A percentile compares a stretch with the other conserved stretches of the same genome.
Evolutionary conservation across 2,797 vertebrate genomes (phyloP).

Genomic region (Carapus acus): DNA sequence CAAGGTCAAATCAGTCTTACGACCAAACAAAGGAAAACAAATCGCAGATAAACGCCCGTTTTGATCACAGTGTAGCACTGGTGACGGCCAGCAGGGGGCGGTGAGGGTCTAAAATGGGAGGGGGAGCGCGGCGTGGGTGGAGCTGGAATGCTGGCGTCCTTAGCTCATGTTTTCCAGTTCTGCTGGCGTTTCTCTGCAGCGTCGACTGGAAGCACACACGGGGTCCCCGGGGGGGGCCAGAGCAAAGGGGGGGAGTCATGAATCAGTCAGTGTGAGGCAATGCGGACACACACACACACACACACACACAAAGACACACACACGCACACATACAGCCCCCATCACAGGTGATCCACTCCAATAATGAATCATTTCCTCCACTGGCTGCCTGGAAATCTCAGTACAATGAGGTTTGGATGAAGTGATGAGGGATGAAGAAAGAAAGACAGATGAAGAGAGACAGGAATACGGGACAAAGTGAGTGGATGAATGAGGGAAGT

Average conservation of each 20-base stretch:
- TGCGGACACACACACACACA: neutral
- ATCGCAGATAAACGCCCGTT: no score
- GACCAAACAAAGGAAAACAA: no score
- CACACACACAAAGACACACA: no score
- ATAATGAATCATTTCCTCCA: no score
- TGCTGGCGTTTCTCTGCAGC: constrained; percentile 33
- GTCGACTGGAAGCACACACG: constrained; percentile 12
- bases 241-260: constrained; percentile 1
- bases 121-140: constrained; percentile 16
- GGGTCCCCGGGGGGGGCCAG: constrained; percentile 1
- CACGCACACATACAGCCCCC: no score
- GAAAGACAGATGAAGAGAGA: neutral
- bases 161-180: constrained; percentile 52
- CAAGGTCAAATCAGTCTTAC: no score
- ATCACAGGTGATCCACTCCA: no score
- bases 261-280: constrained; percentile 6
- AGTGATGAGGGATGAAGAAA: no score
- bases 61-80: no score
- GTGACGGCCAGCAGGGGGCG: constrained; percentile 47
- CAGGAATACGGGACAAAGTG: no score
- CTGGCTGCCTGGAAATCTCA: no score
- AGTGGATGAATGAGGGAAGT: constrained; percentile 12
- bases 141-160: constrained; percentile 26
- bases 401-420: no score
- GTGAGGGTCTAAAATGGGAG: constrained; percentile 21